These are phyloP conservation scores for Potorous gilbertii DNA, from an alignment of 2,797 vertebrate species.

Conservation along the genomic window DNA sequence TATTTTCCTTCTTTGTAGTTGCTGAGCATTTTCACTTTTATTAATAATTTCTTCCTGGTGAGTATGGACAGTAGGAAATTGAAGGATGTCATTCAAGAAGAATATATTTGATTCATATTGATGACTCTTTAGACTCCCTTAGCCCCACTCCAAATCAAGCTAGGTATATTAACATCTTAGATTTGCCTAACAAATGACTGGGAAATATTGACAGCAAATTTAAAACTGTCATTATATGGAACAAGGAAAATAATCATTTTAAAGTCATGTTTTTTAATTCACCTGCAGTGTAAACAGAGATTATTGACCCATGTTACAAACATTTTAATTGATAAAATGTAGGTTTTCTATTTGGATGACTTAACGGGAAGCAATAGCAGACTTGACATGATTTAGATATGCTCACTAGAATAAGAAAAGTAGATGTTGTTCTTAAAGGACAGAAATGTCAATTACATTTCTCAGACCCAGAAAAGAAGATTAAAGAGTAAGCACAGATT, in stretches of 20 bases:
- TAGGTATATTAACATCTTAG: slow-evolving; percentile 57
- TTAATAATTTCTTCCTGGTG: slow-evolving; percentile 53
- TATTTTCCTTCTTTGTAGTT: slow-evolving; percentile 54
- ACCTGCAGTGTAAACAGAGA: slow-evolving; percentile 54
- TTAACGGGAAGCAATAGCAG: slow-evolving; percentile 55
- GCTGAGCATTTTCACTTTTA: slow-evolving; percentile 46
- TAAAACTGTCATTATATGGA: slow-evolving; percentile 45
- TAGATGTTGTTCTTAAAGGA: slow-evolving; percentile 60
- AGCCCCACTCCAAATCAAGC: background rate
- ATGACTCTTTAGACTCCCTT: slow-evolving; percentile 58
- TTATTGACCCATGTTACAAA: slow-evolving; percentile 61
- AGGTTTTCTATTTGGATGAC: slow-evolving; percentile 62
- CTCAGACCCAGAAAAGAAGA: slow-evolving; percentile 53
- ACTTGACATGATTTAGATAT: slow-evolving; percentile 67
- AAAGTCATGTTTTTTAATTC: slow-evolving; percentile 71
- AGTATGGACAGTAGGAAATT: slow-evolving; percentile 58
- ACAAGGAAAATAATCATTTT: slow-evolving; percentile 48
- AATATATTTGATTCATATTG: slow-evolving; percentile 58
- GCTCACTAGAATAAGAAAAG: slow-evolving; percentile 73
- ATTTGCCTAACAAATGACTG: slow-evolving; percentile 47
- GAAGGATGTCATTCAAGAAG: slow-evolving; percentile 54
- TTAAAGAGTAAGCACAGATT: slow-evolving; percentile 71
- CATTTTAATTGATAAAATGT: slow-evolving; percentile 72
- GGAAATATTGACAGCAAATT: slow-evolving; percentile 48
- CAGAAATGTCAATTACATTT: slow-evolving; percentile 70